Percentiles rank a stretch among this genome's conserved stretches.
These are phyloP conservation scores for Adelognathus sp. DNA, from an alignment of 2,888 invertebrate species.

Conservation along the genomic window DNA sequence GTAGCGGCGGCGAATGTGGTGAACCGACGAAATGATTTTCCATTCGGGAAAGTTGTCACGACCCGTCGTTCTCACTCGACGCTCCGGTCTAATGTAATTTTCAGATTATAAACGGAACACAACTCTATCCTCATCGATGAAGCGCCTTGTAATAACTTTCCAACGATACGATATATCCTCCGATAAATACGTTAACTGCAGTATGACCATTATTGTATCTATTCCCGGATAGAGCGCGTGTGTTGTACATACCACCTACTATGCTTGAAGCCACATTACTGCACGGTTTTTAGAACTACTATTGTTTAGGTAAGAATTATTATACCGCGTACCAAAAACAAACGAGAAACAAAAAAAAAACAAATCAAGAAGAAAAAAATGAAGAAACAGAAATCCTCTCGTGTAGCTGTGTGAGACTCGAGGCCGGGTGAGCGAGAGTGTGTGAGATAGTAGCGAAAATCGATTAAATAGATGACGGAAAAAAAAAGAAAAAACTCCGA, in stretches of 20 bases:
- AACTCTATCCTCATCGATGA: constrained; percentile 29
- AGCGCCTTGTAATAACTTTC: constrained; percentile 53
- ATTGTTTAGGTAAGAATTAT: constrained; percentile 63
- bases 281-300: constrained; percentile 71
- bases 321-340: constrained; percentile 68
- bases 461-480: constrained; percentile 42
- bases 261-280: constrained; percentile 74
- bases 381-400: not conserved
- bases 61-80: constrained; percentile 60
- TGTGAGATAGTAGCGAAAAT: constrained; percentile 53
- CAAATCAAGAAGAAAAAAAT: no score
- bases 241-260: constrained; percentile 77
- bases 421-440: constrained; percentile 60
- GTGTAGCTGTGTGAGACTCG: constrained; percentile 46
- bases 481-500: no score
- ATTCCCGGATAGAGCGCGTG: constrained; percentile 67
- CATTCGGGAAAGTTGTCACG: constrained; percentile 35
- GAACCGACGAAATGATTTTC: constrained; percentile 15
- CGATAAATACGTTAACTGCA: constrained; percentile 61
- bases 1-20: constrained; percentile 15
- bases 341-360: constrained; percentile 26
- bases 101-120: not conserved
- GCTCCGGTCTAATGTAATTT: constrained; percentile 45
- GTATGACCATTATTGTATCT: constrained; percentile 7
- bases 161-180: constrained; percentile 57